Percentiles rank a stretch among this genome's conserved stretches.
Conservation (phyloP, 1,140 invertebrate genomes). For the Heliconius hermathena region DNA sequence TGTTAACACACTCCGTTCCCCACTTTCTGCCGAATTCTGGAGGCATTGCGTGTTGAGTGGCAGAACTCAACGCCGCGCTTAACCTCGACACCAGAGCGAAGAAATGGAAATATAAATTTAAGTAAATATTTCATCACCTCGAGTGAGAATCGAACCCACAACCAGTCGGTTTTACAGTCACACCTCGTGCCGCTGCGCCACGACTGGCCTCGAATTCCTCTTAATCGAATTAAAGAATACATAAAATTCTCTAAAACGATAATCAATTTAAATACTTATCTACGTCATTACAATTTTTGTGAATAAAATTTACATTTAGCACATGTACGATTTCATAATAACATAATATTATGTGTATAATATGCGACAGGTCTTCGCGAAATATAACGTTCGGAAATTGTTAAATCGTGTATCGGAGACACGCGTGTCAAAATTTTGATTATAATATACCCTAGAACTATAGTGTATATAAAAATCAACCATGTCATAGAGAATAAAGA, state of each 20-base stretch:
- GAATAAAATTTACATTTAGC: background rate
- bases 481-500: background rate
- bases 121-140: no score
- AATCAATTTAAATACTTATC: constrained; percentile 2
- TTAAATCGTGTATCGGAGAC: constrained; percentile 30
- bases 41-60: no score
- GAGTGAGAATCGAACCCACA: no score
- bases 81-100: no score
- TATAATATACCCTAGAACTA: constrained; percentile 11
- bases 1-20: no score
- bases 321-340: background rate
- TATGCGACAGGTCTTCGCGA: constrained; percentile 18
- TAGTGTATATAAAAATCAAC: background rate
- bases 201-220: no score
- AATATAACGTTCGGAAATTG: constrained; percentile 26
- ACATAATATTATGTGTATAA: background rate
- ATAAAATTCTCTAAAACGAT: background rate
- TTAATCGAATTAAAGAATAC: background rate
- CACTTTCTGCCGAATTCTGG: no score
- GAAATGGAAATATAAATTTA: no score
- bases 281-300: background rate
- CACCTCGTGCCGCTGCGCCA: no score
- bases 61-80: no score
- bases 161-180: no score
- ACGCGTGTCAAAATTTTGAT: constrained; percentile 43